Evolutionary conservation across 2,113 vertebrate genomes (phyloP), one percentile per base, ranked within the genome.

Genomic region (Oreocharis arfaki): DNA sequence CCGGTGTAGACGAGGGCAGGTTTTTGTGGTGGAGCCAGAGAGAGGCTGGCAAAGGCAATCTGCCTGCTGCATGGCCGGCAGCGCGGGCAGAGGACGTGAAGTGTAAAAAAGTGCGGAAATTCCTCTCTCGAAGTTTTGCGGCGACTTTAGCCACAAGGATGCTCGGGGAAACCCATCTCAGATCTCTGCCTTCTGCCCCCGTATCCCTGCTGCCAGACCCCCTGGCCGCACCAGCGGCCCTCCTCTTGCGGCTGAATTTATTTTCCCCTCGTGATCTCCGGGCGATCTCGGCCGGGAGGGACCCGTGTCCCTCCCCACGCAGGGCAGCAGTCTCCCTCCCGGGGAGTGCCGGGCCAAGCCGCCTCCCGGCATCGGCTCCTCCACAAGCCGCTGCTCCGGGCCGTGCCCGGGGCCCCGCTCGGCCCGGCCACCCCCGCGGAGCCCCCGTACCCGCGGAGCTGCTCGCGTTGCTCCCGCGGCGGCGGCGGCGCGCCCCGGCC

Each of bases 21-120:
- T 68, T 90, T 77, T 23, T 64, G 17, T 14, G 3, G 3, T 5
- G 13, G 10, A 50, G 35, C 22, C n/a, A 22, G 47, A 71, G 21
- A 39, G 30, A 10, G 33, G 39, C 47, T 56, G 0, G 0, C 26
- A 24, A 37, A 75, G 27, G 19, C 46, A 28, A 52, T 15, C 32
- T 61, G 28, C 47, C 32, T 0, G 0, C 64, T 13, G 37, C 18
- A 0, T 1, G 57, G 57, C 32, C 7, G 17, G 65, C 63, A 20
- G 33, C 1, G 44, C 19, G 35, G 52, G 30, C 82, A 22, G 70
- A 55, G 50, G 17, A 24, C 6, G 15, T 3, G 23, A 55, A 56
- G 19, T 3, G 6, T 27, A 44, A 77, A 44, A 77, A 53, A 21
- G 4, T 2, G 32, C 16, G 16, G 14, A 21, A 12, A 28, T 59